Evolutionary conservation across 2,113 vertebrate species (phyloP).

Genomic region (Lates calcarifer): DNA sequence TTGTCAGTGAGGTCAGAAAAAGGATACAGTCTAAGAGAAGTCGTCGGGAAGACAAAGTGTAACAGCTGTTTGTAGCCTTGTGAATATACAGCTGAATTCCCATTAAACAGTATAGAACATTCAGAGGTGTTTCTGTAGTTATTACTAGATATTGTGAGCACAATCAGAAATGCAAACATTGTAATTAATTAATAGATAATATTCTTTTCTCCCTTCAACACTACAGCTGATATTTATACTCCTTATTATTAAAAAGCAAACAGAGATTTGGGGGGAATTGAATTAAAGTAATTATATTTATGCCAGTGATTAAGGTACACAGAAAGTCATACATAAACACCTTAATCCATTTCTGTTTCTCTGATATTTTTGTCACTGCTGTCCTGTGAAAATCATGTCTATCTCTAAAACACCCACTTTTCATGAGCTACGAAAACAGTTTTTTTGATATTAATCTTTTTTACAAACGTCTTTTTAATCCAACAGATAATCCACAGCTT

Average conservation of each 20-base stretch:
- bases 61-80: constrained; percentile 17
- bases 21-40: constrained; percentile 35
- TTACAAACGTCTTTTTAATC: not conserved
- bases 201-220: constrained; percentile 6
- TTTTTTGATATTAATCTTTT: not conserved
- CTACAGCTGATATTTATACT: not conserved
- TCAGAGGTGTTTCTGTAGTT: not conserved
- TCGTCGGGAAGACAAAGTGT: not conserved
- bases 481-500: not conserved
- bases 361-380: not conserved
- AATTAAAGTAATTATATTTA: not conserved
- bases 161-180: not conserved
- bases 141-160: not conserved
- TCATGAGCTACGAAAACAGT: not conserved
- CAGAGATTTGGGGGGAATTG: not conserved
- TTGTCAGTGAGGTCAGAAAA: constrained; percentile 46
- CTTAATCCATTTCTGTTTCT: not conserved
- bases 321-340: not conserved
- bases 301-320: not conserved
- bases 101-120: not conserved
- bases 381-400: not conserved
- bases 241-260: no score
- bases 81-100: constrained; percentile 3
- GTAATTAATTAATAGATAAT: not conserved
- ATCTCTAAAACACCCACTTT: not conserved